phyloP scores from a whole-genome alignment of 2,888 invertebrate species.

The Synanthedon formicaeformis region DNA sequence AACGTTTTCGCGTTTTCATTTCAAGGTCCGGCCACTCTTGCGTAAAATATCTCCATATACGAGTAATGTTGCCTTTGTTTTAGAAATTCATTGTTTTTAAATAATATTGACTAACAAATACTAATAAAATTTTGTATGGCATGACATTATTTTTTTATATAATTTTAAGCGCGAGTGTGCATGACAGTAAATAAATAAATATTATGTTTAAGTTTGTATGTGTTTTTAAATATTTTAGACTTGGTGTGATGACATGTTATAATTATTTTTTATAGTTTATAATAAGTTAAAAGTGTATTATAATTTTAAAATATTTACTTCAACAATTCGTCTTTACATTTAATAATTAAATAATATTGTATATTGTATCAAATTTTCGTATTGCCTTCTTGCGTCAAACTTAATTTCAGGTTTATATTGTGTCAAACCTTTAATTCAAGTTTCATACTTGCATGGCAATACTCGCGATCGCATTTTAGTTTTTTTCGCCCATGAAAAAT shows the following conservation, averaged over 20 bases:
- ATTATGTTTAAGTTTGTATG: conserved; percentile 20
- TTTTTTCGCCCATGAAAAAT: conserved; percentile 57
- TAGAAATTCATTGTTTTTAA: conserved; percentile 33
- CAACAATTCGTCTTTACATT: conserved; percentile 41
- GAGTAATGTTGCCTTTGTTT: conserved; percentile 3
- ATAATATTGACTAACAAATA: conserved; percentile 64
- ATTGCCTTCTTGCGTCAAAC: conserved; percentile 55
- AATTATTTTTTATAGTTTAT: conserved; percentile 21
- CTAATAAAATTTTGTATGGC: conserved; percentile 58
- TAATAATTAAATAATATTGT: conserved; percentile 16
- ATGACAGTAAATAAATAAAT: conserved; percentile 31
- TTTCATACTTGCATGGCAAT: conserved; percentile 65
- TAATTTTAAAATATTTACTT: conserved; percentile 55
- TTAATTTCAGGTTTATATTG: conserved; percentile 53
- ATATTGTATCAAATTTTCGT: conserved; percentile 38
- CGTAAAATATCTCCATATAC: conserved; percentile 16
- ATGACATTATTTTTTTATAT: conserved; percentile 50
- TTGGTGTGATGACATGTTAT: conserved; percentile 44
- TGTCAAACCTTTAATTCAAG: conserved; percentile 49
- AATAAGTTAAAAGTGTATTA: conserved; percentile 19
- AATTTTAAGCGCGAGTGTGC: conserved; percentile 62
- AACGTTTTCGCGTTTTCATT: conserved; percentile 53
- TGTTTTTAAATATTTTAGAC: conserved; percentile 21
- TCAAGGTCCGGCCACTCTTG: conserved; percentile 34
- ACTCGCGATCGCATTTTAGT: conserved; percentile 62